Conservation (phyloP, 2,113 vertebrate species). For the Ctenomys sociabilis region DNA sequence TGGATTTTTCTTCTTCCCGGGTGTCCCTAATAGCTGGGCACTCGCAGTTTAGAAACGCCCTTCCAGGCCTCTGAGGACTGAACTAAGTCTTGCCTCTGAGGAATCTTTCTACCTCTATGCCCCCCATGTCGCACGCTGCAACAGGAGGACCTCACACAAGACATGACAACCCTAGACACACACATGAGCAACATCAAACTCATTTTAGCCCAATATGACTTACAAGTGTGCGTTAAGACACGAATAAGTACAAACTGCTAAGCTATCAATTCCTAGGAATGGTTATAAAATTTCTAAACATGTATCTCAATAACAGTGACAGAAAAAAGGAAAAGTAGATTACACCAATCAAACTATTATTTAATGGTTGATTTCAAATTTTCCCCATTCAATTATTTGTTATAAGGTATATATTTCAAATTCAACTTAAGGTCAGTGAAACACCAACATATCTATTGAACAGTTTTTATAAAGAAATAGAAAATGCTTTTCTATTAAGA, state of each 20-base stretch:
- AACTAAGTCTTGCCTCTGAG: background rate
- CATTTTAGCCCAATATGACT: constrained; percentile 44
- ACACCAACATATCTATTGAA: background rate
- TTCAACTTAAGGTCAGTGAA: constrained; percentile 16
- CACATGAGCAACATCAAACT: background rate
- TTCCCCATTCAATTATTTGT: background rate
- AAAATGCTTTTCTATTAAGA: background rate
- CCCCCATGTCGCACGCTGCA: background rate
- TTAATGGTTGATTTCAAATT: constrained; percentile 15
- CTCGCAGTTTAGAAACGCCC: background rate
- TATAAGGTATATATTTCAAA: constrained; percentile 5
- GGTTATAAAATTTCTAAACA: constrained; percentile 43
- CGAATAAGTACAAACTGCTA: constrained; percentile 37
- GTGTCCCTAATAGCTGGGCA: background rate
- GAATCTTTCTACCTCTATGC: background rate
- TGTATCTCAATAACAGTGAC: constrained; percentile 19
- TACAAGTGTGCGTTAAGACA: constrained; percentile 18
- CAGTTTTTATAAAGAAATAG: background rate
- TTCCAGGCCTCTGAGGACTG: background rate
- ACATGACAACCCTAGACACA: background rate
- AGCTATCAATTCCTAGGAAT: constrained; percentile 46
- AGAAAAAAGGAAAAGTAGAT: constrained; percentile 21
- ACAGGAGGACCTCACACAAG: background rate
- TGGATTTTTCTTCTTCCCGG: background rate
- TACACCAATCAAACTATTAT: constrained; percentile 21